Percentiles rank a stretch among this genome's conserved stretches.
These are phyloP conservation scores for Mormyrus hasselquistii DNA, from an alignment of 2,797 vertebrate genomes.

Conservation along the genomic window DNA sequence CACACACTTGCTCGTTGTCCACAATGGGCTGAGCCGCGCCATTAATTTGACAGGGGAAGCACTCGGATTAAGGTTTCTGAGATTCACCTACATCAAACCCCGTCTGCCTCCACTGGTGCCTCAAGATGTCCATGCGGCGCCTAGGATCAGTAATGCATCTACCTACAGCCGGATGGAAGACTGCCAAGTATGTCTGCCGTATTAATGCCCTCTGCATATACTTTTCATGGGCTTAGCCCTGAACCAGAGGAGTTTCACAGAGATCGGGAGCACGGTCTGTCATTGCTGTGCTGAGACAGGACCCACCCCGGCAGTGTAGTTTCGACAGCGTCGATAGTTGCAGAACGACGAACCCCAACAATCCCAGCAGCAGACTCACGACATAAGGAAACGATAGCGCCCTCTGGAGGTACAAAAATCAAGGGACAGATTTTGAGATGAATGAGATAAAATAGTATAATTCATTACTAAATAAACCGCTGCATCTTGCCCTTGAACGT, in stretches of 20 bases:
- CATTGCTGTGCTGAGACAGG: neutral
- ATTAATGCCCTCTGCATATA: neutral
- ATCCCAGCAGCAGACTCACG: neutral
- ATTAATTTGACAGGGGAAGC: conserved; percentile 1
- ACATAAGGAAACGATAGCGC: neutral
- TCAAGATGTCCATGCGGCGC: neutral
- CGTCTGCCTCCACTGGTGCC: neutral
- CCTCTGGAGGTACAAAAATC: neutral
- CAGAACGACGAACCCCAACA: neutral
- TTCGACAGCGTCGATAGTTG: neutral
- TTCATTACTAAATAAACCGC: neutral
- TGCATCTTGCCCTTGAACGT: neutral
- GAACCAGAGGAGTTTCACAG: neutral
- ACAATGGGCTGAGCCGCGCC: neutral
- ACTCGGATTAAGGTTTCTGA: neutral
- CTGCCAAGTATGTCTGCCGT: neutral
- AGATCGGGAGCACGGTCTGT: neutral
- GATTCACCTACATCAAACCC: neutral
- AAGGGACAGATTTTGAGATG: neutral
- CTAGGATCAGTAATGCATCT: neutral
- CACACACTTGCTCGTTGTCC: neutral
- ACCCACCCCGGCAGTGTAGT: neutral
- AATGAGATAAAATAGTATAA: neutral
- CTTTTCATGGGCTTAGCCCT: neutral
- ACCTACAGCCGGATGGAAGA: neutral